Evolutionary conservation across 2,113 vertebrate genomes (phyloP), one percentile per base, ranked within the genome.

Genomic region (Abramis brama): DNA sequence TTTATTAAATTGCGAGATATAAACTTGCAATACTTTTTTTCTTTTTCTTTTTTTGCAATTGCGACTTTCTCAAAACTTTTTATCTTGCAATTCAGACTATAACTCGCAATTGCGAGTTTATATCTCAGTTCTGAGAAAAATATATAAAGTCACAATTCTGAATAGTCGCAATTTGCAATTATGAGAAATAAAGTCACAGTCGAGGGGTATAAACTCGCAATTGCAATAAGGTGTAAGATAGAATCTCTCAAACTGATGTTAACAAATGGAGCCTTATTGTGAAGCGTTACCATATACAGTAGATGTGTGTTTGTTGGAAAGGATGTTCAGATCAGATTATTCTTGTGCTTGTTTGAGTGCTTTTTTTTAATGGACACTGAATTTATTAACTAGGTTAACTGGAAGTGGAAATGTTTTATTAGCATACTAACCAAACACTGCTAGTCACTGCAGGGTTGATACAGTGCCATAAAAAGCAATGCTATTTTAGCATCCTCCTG

Each of bases 401-500:
- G 43, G 43, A 43, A 39, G 7, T 19, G 57, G 57, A 79, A 80
- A 39, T 27, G 25, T 64, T 64, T 27, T 27, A 39, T 30, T 57
- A 33, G 7, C 25, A 23, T 36, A 19, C 76, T 78, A 21, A 60
- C 27, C 11, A 9, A n/a, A 10, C 39, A 47, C 39, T 12, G 39
- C 36, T 45, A 25, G 33, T n/a, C 74, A 55, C 74, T 30, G 75
- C 47, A 59, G 52, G 30, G 9, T 90, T 79, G 88, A 33, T 86
- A 43, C 70, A 33, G 64, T 8, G 85, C 89, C 92, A 86, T 89
- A 79, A 55, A 90, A 88, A 47, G 89, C 85, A 5, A 73, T 39
- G 84, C 85, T 91, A 90, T 93, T 93, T 86, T 62, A 39, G 43
- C 23, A 8, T 89, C 70, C 76, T 75, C 12, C 68, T 43, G 87